Evolutionary conservation across 1,140 invertebrate genomes (phyloP), one percentile per base, ranked within the genome.

Genomic region (Hypsibius dujardini): DNA sequence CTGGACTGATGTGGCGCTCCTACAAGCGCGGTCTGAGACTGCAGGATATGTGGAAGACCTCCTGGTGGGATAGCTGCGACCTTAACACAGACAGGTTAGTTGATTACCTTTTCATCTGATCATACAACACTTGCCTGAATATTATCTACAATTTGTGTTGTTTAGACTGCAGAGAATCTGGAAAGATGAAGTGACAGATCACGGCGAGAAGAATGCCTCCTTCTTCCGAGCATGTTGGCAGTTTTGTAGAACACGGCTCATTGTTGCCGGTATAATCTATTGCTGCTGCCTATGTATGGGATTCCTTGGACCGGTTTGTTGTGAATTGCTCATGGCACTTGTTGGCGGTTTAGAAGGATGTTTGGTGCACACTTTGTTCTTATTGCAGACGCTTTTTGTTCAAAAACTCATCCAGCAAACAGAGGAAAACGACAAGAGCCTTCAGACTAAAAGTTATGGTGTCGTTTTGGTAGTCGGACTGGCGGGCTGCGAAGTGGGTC

Each of bases 221-320:
- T 79, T 87, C 73, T 76, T 79, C 1, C 74, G 76, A 59, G 83
- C 81, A 1, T 77, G 84, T 1, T 84, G 83, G 80, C 77, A 77
- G 72, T 87, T 86, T 74, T 81, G 83, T 40, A 77, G 81, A 70
- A 84, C 82, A 40, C 79, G 85, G 60, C 74, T 85, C 47, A 76
- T 84, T 2, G 70, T 84, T 60, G 79, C 83, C 2, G 81, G 80
- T 42, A 69, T 83, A 50, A 76, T 86, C 47, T 82, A 85, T 71
- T 73, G 81, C 1, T 74, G 82, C 1, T 82, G 82, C 60, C 75
- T 86, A 12, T 76, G 82, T 15, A 78, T 85, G 72, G 84, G 84
- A 70, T 87, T 87, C 76, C 75, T 86, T 70, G 83, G 82, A 72
- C 84, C 86, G 59, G 85, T 86, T 28, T 28, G 28, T 28, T 28